phyloP scores from a whole-genome alignment of 2,797 vertebrate genomes.

The Bucorvus abyssinicus region DNA sequence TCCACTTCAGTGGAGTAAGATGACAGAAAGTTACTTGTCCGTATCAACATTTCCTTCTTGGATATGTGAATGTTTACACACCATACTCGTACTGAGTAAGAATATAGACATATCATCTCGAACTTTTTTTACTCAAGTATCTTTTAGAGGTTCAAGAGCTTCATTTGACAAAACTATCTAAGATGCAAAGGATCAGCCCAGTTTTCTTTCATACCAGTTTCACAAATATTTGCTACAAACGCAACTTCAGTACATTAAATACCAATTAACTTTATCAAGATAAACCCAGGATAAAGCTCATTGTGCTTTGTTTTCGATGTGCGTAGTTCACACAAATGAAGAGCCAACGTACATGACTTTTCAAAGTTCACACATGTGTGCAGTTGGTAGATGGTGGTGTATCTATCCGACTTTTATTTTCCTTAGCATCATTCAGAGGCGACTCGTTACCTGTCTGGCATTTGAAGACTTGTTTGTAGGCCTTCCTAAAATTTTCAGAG shows the following conservation, averaged over 20 bases:
- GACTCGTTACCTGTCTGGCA: constrained; percentile 79
- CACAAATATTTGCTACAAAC: background rate
- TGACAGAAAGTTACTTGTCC: background rate
- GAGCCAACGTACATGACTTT: background rate
- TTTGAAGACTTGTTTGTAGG: constrained; percentile 95
- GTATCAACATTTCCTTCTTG: background rate
- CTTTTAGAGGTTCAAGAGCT: background rate
- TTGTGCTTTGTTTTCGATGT: constrained; percentile 10
- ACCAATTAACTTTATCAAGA: background rate
- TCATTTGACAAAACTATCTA: background rate
- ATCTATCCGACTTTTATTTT: constrained; percentile 85
- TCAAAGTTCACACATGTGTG: constrained; percentile 85
- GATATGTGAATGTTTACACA: background rate
- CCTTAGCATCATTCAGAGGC: constrained; percentile 81
- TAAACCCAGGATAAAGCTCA: background rate
- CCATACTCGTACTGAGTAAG: background rate
- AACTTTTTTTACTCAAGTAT: background rate
- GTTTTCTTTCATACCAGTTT: background rate
- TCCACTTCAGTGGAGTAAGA: background rate
- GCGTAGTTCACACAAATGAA: background rate
- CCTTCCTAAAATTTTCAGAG: constrained; percentile 97
- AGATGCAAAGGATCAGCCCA: background rate
- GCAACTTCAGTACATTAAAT: background rate
- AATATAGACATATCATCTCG: background rate
- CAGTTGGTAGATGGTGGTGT: constrained; percentile 91